Evolutionary conservation across 53 echinoderm and acorn worm genomes (phyloP).

Genomic region (Henricia sp.): DNA sequence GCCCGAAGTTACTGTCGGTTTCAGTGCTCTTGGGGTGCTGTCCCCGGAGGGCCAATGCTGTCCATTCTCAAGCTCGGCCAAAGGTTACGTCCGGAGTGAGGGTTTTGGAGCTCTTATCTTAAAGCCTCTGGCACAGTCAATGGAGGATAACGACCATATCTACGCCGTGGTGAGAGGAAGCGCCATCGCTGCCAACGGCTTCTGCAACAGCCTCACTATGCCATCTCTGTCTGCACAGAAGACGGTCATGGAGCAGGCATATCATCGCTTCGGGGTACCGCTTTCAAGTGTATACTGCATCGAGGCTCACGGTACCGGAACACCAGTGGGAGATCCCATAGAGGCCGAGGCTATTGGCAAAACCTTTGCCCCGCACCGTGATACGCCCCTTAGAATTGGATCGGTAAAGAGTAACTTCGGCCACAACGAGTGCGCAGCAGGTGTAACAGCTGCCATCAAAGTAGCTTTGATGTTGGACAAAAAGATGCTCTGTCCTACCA

Average conservation of each 20-base stretch:
- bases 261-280: constrained; percentile 70
- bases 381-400: constrained; percentile 78
- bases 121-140: constrained; percentile 75
- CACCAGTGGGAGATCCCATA: constrained; percentile 90
- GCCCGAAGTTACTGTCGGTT: constrained; percentile 82
- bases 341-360: constrained; percentile 86
- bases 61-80: constrained; percentile 83
- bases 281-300: constrained; percentile 76
- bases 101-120: constrained; percentile 82
- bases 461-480: not conserved
- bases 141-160: constrained; percentile 86
- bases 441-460: constrained; percentile 82
- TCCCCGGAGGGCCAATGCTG: constrained; percentile 88
- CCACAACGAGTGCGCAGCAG: constrained; percentile 87
- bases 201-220: constrained; percentile 83
- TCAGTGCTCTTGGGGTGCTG: constrained; percentile 83
- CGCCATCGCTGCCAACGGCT: constrained; percentile 80
- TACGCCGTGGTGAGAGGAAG: constrained; percentile 80
- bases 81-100: constrained; percentile 94
- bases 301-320: constrained; percentile 95
- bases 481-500: constrained; percentile 72
- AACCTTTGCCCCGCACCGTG: constrained; percentile 56
- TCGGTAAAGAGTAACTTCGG: constrained; percentile 94
- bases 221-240: constrained; percentile 75
- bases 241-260: constrained; percentile 74